Base-by-base conservation (phyloP, 2,888 invertebrate species). In the Caenorhabditis japonica region DNA sequence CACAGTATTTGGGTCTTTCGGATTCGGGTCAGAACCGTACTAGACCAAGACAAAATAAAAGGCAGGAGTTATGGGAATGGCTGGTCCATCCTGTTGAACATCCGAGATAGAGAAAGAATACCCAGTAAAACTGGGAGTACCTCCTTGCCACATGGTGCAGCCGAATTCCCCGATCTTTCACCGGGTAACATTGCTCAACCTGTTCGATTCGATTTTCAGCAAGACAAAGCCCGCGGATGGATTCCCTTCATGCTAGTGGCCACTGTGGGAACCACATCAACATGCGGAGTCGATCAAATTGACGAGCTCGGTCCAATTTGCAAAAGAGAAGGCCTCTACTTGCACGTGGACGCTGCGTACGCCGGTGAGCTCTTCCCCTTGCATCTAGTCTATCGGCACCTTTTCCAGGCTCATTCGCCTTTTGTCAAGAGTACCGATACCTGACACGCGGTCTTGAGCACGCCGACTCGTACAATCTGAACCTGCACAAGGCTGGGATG, bases 401-500 rank as follows among this genome's bases (percentile, higher is more conserved):
- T 34, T 2, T 58, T 70, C 61, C 33, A 83, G 84, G 85, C 2
- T 80, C 82, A 21, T 86, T 78, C 74, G 64, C 83, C 5, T 43
- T 97, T 49, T 99, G 97, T 87, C 96, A 97, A 0, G 97, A 99
- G 89, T 95, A 92, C 89, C 92, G 97, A 46, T 91, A 92, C 75
- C 94, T 94, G 93, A 89, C 96, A 85, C 91, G 92, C 69, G 97
- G 97, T 3, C 92, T 96, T 13, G 93, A 95, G 53, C 90, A 92
- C 81, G 95, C 93, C 0, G 93, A 96, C 87, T 97, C 97, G 0
- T 93, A 99, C 78, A 96, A 95, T 2, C 97, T 97, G 88, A 99
- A 99, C 89, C 95, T 97, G 0, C 96, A 96, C 64, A 99, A 99
- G 89, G 97, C 97, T 95, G 89, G 99, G 88, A 94, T 97, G 94